Base-by-base conservation (phyloP, 1,140 invertebrate species). In the Geopemphigus sp. region DNA sequence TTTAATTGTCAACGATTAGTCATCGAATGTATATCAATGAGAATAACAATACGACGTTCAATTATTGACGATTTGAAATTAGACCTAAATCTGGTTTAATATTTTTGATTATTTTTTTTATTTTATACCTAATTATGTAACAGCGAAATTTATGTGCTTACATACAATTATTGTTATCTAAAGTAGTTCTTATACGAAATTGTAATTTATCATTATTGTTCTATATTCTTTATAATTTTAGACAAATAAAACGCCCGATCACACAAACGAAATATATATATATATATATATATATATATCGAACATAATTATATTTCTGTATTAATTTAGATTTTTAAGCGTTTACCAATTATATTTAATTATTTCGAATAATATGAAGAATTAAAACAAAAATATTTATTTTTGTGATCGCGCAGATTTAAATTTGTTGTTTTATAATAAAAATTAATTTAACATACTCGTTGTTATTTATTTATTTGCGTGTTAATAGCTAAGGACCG, bases 151-250 rank as follows among this genome's bases (percentile, higher is more conserved):
- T 68, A 14, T n/a, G 24, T 50, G 26, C 17, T 22, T 19, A 50
- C 22, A 68, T 24, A 50, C 47, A 68, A 50, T 50, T 68, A 39
- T 68, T 68, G 47, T 39, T 68, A 56, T 14, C 47, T 6, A 50
- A 50, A 8, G 39, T 45, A 66, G 32, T 66, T 66, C 26, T 32
- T 66, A 29, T 66, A 66, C n/a, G 32, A 24, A 19, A 66, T n/a
- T 15, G 14, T 68, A 50, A 39, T 68, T 14, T 50, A 8, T 68
- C 47, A 68, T 39, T 50, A 24, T n/a, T 26, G 50, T 68, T 68
- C 50, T 68, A 50, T 68, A 68, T 68, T 50, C 3, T 50, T 17
- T 26, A 68, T 50, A 26, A 14, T 50, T 50, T 68, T 68, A 68
- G n/a, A 47, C 22, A 54, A 54, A 15, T 8, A 56, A 56, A 56